These are phyloP conservation scores for Pelusios castaneus DNA, from an alignment of 2,113 vertebrate genomes.

Conservation along the genomic window DNA sequence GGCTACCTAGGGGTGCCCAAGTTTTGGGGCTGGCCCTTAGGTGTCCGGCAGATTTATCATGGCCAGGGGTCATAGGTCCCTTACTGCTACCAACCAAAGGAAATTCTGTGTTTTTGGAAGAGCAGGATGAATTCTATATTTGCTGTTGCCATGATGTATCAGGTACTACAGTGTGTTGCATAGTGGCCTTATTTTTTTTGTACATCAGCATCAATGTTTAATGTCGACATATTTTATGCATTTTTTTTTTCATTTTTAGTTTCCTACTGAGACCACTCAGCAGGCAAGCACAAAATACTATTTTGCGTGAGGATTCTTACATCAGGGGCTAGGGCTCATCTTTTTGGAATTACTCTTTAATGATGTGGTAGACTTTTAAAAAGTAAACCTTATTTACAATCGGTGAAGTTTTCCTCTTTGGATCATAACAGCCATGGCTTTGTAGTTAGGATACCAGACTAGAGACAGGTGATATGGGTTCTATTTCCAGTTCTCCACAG, in stretches of 20 bases:
- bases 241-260: conserved; percentile 32
- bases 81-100: background rate
- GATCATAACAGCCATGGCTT: background rate
- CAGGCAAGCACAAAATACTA: conserved; percentile 9
- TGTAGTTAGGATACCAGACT: background rate
- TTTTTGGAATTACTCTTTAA: conserved; percentile 4
- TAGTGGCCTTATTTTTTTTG: background rate
- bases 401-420: conserved; percentile 4
- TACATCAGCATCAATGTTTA: background rate
- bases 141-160: background rate
- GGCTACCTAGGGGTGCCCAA: too few relatives aligned
- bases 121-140: background rate
- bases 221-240: background rate
- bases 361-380: conserved; percentile 3
- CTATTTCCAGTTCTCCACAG: background rate
- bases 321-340: background rate
- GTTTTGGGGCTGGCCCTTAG: too few relatives aligned
- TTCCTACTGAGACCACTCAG: conserved; percentile 14
- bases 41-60: too few relatives aligned
- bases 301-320: background rate
- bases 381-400: conserved; percentile 13
- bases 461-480: background rate
- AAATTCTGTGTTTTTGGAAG: background rate
- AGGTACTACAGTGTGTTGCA: background rate
- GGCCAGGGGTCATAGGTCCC: too few relatives aligned